Conservation (phyloP, 2,888 invertebrate genomes). For the Rhorus exstirpatorius region DNA sequence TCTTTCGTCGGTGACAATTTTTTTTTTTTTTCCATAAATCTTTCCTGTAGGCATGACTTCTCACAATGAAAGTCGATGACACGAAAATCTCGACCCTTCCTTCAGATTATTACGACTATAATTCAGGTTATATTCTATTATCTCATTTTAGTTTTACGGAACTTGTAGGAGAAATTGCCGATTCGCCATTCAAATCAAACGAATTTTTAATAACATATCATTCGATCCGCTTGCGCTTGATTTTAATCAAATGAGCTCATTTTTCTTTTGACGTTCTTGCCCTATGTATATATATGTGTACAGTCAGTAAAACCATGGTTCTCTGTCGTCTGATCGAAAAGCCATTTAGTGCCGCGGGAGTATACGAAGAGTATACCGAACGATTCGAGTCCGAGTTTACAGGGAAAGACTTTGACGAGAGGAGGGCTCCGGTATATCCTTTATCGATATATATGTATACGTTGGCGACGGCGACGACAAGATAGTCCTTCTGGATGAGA, state of each 20-base stretch:
- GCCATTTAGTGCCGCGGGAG: not conserved
- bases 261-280: not conserved
- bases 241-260: conserved; percentile 6
- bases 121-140: too few relatives aligned
- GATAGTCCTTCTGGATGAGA: conserved; percentile 52
- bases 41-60: too few relatives aligned
- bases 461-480: conserved; percentile 50
- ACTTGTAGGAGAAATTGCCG: not conserved
- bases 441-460: conserved; percentile 56
- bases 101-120: too few relatives aligned
- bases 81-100: too few relatives aligned
- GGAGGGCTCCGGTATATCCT: conserved; percentile 29
- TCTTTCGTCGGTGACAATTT: too few relatives aligned
- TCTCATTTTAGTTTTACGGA: not conserved
- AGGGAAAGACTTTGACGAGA: conserved; percentile 56
- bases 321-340: not conserved
- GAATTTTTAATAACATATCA: not conserved
- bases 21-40: too few relatives aligned
- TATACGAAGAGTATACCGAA: conserved; percentile 22
- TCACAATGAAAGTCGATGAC: too few relatives aligned
- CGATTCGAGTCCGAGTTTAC: conserved; percentile 50
- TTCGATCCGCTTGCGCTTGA: not conserved
- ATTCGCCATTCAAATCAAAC: not conserved
- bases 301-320: not conserved
- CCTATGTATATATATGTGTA: not conserved